A percentile compares a stretch with the other conserved stretches of the same genome.
Evolutionary conservation across 64 coral and sea anemone genomes (phyloP).

Genomic region (Montipora efflorescens): DNA sequence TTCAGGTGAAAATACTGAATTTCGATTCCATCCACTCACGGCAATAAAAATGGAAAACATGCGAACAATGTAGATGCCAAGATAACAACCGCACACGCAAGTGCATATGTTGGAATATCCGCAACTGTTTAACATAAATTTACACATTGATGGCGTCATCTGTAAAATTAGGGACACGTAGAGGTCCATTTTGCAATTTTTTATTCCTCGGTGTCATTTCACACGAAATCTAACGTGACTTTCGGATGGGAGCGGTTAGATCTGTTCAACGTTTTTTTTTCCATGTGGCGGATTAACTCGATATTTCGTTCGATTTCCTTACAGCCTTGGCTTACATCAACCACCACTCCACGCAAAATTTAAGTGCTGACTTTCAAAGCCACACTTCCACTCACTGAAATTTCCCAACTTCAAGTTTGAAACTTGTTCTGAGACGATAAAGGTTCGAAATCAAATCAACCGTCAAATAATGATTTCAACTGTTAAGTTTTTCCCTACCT

Average conservation of each 20-base stretch:
- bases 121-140: too few relatives aligned
- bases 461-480: background rate
- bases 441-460: background rate
- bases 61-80: too few relatives aligned
- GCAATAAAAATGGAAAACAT: too few relatives aligned
- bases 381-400: background rate
- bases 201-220: background rate
- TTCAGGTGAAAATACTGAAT: too few relatives aligned
- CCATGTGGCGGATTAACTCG: too few relatives aligned
- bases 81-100: background rate
- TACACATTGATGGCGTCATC: background rate
- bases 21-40: too few relatives aligned
- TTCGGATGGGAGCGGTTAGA: too few relatives aligned
- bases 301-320: background rate
- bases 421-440: background rate
- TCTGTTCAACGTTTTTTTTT: too few relatives aligned
- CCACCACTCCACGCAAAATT: background rate
- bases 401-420: too few relatives aligned
- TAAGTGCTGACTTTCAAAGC: background rate
- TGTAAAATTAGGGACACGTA: background rate
- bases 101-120: background rate
- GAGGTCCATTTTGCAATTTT: background rate
- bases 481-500: background rate
- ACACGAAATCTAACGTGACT: too few relatives aligned
- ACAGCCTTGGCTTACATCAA: background rate